phyloP scores from a whole-genome alignment of 1,140 invertebrate species.

The Ooceraea biroi region DNA sequence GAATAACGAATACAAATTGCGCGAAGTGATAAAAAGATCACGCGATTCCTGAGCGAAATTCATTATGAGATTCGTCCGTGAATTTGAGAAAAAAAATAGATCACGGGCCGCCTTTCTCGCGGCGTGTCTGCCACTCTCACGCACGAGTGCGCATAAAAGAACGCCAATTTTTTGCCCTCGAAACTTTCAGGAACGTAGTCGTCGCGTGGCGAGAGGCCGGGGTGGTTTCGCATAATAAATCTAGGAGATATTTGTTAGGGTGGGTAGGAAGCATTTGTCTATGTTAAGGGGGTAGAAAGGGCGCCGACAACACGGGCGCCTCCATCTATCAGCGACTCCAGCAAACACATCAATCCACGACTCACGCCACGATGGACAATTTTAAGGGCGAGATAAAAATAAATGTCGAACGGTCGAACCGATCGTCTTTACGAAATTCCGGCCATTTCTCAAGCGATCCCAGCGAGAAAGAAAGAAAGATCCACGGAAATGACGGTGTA shows the following conservation, averaged over 20 bases:
- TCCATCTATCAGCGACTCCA: conserved; percentile 83
- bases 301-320: conserved; percentile 80
- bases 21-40: not conserved
- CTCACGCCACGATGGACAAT: conserved; percentile 78
- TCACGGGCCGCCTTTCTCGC: conserved; percentile 62
- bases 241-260: conserved; percentile 81
- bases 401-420: conserved; percentile 69
- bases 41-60: conserved; percentile 34
- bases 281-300: conserved; percentile 78
- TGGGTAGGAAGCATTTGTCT: conserved; percentile 83
- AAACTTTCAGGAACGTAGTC: conserved; percentile 72
- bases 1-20: not conserved
- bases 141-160: conserved; percentile 72
- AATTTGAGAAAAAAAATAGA: conserved; percentile 43
- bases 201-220: conserved; percentile 61
- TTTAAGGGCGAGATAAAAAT: conserved; percentile 78
- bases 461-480: not conserved
- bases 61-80: conserved; percentile 63
- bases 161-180: conserved; percentile 75
- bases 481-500: conserved; percentile 28
- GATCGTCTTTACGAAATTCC: conserved; percentile 4
- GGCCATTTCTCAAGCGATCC: conserved; percentile 46
- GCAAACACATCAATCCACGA: conserved; percentile 83
- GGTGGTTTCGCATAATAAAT: conserved; percentile 84
- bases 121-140: conserved; percentile 65